Conservation (phyloP, 2,888 invertebrate genomes). For the Ametastegia equiseti region DNA sequence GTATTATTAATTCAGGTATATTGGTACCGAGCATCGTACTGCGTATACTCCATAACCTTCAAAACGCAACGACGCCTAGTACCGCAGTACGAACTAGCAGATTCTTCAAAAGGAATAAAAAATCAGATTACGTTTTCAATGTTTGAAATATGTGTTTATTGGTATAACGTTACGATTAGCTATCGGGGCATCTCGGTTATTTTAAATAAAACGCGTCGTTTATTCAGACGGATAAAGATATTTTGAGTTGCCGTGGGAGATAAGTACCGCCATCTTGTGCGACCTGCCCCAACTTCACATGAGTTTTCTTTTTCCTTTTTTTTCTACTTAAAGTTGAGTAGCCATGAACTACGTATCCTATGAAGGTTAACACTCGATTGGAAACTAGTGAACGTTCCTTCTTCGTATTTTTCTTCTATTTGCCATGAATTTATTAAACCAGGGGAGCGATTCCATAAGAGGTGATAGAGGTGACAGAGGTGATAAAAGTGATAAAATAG, state of each 20-base stretch:
- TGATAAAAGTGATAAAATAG: no score
- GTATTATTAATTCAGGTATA: neutral
- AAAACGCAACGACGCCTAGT: neutral
- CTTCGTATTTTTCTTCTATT: neutral
- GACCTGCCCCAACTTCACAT: neutral
- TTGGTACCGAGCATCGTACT: neutral
- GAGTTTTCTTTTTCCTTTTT: neutral
- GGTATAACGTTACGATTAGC: neutral
- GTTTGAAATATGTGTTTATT: neutral
- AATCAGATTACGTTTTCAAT: neutral
- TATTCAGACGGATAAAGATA: neutral
- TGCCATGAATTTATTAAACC: neutral
- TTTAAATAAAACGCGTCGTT: neutral
- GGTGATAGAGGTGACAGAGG: no score
- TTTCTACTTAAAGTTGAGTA: neutral
- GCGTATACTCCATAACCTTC: neutral
- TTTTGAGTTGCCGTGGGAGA: neutral
- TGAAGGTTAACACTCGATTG: constrained; percentile 24
- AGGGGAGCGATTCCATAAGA: no score
- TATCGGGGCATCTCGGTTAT: neutral
- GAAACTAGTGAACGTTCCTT: constrained; percentile 10
- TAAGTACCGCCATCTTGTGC: neutral
- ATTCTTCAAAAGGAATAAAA: neutral
- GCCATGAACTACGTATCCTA: constrained; percentile 31
- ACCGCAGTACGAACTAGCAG: neutral